Percentiles rank a stretch among this genome's conserved stretches.
Evolutionary conservation across 2,113 vertebrate species (phyloP).

Genomic region (Cacatua alba): DNA sequence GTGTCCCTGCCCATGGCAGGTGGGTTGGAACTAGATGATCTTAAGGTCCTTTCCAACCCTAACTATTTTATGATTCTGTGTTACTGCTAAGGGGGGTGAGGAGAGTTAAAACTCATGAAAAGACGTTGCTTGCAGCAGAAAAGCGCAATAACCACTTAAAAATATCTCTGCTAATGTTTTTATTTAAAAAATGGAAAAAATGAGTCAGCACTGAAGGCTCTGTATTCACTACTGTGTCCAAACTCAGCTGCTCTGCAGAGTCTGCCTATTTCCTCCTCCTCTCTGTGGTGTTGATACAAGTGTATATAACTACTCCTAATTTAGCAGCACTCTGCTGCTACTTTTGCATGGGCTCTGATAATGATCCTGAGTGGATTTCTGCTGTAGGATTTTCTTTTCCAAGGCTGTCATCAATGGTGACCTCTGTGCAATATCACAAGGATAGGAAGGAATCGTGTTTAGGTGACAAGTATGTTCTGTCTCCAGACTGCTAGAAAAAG

Average conservation of each 20-base stretch:
- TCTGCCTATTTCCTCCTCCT: slow-evolving; percentile 8
- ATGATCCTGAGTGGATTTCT: neutral
- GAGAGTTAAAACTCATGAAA: neutral
- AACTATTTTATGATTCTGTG: neutral
- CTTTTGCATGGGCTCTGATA: slow-evolving; percentile 1
- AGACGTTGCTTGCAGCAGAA: slow-evolving; percentile 40
- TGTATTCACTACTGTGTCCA: slow-evolving; percentile 18
- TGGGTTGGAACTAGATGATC: too few species aligned
- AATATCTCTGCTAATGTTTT: slow-evolving; percentile 56
- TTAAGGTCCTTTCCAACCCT: too few species aligned
- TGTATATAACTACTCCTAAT: slow-evolving; percentile 21
- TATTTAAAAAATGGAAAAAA: slow-evolving; percentile 67
- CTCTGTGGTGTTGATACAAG: neutral
- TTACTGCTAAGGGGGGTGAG: neutral
- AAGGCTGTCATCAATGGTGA: neutral
- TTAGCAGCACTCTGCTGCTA: neutral
- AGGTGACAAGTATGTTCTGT: neutral
- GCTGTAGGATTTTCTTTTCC: neutral
- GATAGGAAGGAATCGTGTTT: neutral
- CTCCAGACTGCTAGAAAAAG: neutral
- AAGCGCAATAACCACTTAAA: slow-evolving; percentile 36
- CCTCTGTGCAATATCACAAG: neutral
- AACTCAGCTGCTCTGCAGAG: slow-evolving; percentile 50
- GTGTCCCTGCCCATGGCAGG: too few species aligned
- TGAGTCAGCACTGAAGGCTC: slow-evolving; percentile 46